These are phyloP conservation scores for Prinia subflava DNA, from an alignment of 2,113 vertebrate species.

Conservation along the genomic window DNA sequence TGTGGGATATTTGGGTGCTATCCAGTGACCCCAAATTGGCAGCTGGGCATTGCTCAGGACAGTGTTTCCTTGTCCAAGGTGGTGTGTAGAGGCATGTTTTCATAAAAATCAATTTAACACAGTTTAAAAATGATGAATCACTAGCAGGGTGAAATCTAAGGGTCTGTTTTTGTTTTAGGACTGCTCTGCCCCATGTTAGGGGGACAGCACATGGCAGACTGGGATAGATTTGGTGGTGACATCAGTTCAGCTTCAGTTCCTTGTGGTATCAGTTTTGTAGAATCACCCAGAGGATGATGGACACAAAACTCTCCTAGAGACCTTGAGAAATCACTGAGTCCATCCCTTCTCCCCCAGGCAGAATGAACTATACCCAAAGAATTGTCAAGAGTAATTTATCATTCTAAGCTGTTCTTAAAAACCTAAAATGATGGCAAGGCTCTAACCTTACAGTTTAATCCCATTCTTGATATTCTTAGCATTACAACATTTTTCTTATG, in stretches of 20 bases:
- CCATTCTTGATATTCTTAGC: not conserved
- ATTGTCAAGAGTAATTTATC: constrained; percentile 33
- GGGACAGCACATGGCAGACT: accelerated
- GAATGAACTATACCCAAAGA: not conserved
- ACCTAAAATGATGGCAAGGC: not conserved
- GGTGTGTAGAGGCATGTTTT: not conserved
- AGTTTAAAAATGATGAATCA: not conserved
- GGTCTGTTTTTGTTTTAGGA: not conserved
- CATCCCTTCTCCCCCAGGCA: not conserved
- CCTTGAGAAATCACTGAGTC: not conserved
- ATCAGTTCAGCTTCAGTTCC: not conserved
- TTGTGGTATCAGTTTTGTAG: not conserved
- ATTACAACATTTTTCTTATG: not conserved
- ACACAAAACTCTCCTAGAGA: not conserved
- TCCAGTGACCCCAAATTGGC: not conserved
- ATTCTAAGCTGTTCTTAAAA: not conserved
- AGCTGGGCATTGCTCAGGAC: not conserved
- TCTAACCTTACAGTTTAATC: not conserved
- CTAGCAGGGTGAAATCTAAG: not conserved
- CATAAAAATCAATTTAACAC: not conserved
- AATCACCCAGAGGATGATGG: not conserved
- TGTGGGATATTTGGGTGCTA: not conserved
- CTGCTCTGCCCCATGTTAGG: not conserved
- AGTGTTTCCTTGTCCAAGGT: not conserved
- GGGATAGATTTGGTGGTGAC: not conserved